Evolutionary conservation across 2,888 invertebrate genomes (phyloP).

Genomic region (Anarsia innoxiella): DNA sequence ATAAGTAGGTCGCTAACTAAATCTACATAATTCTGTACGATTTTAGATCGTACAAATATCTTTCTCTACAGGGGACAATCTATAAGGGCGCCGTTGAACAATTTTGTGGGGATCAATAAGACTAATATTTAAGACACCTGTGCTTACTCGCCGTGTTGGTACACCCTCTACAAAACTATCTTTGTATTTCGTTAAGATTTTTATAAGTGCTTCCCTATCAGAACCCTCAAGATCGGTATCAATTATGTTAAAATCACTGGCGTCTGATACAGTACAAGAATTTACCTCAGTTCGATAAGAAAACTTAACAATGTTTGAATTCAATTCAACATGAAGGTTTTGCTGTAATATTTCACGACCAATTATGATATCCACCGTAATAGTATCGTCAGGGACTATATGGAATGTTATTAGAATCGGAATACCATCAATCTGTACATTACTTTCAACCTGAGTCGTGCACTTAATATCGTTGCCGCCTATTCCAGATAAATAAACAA

Average conservation of each 20-base stretch:
- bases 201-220: background rate
- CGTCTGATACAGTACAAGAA: background rate
- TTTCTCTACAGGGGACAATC: no score
- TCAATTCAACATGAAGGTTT: conserved; percentile 7
- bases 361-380: background rate
- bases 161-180: conserved; percentile 14
- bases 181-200: conserved; percentile 8
- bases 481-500: background rate
- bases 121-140: background rate
- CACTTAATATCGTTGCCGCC: background rate
- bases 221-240: background rate
- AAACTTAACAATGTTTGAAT: background rate
- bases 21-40: no score
- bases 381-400: background rate
- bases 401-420: background rate
- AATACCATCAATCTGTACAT: background rate
- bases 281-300: conserved; percentile 1
- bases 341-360: conserved; percentile 12
- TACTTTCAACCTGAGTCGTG: background rate
- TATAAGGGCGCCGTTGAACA: no score
- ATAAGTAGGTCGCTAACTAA: no score
- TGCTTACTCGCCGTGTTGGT: background rate
- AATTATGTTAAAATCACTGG: background rate
- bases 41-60: no score
- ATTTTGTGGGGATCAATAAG: background rate